phyloP scores from a whole-genome alignment of 2,113 vertebrate genomes.

The Eudyptes chrysolophus region DNA sequence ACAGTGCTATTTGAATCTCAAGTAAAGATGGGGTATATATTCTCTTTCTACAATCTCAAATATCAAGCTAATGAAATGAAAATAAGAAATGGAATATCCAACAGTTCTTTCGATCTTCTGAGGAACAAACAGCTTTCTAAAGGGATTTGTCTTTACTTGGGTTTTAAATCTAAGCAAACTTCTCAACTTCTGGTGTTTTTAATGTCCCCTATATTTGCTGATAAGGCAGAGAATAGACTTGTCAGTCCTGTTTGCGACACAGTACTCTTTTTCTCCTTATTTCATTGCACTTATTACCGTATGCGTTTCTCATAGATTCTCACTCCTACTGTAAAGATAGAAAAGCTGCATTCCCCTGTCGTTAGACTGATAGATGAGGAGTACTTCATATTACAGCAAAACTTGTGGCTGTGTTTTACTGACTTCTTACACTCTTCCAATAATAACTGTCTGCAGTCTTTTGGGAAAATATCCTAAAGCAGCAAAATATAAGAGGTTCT shows the following conservation, averaged over 20 bases:
- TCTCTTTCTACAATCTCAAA: background rate
- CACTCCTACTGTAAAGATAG: background rate
- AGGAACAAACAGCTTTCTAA: background rate
- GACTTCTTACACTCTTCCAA: background rate
- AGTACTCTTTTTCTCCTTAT: background rate
- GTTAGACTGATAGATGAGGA: background rate
- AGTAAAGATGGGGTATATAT: background rate
- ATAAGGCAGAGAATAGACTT: background rate
- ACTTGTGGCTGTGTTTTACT: background rate
- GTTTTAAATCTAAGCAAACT: background rate
- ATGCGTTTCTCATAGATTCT: background rate
- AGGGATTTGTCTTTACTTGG: background rate
- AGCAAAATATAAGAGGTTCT: background rate
- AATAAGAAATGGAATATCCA: background rate
- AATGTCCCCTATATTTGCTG: background rate
- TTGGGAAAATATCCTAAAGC: background rate
- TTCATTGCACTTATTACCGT: background rate
- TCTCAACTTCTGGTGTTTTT: background rate
- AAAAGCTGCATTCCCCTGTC: background rate
- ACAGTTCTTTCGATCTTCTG: background rate
- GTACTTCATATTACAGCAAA: background rate
- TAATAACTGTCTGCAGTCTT: background rate
- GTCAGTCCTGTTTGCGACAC: background rate
- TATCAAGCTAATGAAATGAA: background rate
- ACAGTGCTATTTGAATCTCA: background rate